Evolutionary conservation across 2,113 vertebrate genomes (phyloP).

Genomic region (Mesoclemmys tuberculata): DNA sequence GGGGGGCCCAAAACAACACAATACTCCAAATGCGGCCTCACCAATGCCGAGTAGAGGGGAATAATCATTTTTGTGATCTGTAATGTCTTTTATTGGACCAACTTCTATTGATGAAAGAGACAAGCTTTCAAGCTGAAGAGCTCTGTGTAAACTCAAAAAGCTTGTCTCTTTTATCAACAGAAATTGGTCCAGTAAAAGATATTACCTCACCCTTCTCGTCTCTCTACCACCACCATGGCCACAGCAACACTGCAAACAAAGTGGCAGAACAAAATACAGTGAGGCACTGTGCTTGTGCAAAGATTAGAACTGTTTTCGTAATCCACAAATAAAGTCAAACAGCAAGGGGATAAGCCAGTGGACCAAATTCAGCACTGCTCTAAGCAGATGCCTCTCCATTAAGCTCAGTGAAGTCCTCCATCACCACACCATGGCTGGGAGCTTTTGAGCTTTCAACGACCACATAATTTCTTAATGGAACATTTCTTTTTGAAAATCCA

Average conservation of each 20-base stretch:
- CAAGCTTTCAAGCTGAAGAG: not conserved
- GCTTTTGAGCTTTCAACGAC: not conserved
- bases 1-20: no score
- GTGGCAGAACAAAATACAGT: slow-evolving; percentile 45
- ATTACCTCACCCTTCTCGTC: not conserved
- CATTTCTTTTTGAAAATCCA: not conserved
- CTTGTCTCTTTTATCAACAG: not conserved
- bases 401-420: not conserved
- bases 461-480: not conserved
- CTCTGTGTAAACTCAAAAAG: not conserved
- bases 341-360: slow-evolving; percentile 36
- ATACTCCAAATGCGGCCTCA: no score
- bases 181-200: not conserved
- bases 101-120: not conserved
- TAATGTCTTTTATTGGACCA: not conserved
- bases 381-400: slow-evolving; percentile 45
- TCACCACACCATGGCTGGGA: not conserved
- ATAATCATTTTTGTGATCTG: no score
- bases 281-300: not conserved
- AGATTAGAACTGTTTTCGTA: not conserved
- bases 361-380: slow-evolving; percentile 17
- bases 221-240: not conserved
- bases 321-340: slow-evolving; percentile 30
- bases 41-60: no score
- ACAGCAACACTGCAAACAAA: not conserved